Conservation (phyloP, 2,888 invertebrate genomes). For the Limenitis camilla region DNA sequence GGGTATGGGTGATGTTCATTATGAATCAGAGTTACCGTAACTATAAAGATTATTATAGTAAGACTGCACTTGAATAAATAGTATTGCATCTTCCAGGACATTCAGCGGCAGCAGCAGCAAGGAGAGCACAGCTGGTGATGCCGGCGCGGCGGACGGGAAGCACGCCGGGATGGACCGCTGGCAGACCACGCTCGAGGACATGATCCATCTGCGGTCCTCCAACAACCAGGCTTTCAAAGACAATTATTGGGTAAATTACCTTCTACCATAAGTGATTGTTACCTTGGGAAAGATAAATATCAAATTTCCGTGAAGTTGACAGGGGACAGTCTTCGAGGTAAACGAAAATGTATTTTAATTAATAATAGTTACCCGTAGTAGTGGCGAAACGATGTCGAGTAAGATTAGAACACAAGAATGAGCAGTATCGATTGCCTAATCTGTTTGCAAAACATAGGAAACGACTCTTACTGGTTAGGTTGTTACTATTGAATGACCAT, state of each 20-base stretch:
- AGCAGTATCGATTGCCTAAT: neutral
- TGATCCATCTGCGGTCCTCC: constrained; percentile 62
- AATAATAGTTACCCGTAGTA: too few relatives aligned
- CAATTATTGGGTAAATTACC: constrained; percentile 71
- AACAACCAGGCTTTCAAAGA: constrained; percentile 75
- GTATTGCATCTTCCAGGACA: constrained; percentile 37
- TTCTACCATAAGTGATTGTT: too few relatives aligned
- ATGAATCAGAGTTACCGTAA: neutral
- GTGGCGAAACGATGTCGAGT: too few relatives aligned
- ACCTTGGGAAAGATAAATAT: too few relatives aligned
- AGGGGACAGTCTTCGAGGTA: too few relatives aligned
- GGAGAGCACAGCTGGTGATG: constrained; percentile 30
- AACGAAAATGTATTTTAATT: too few relatives aligned
- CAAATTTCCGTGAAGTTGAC: too few relatives aligned
- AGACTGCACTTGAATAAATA: neutral
- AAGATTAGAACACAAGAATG: neutral
- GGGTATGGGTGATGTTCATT: neutral
- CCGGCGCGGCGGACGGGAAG: constrained; percentile 32
- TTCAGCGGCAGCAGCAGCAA: constrained; percentile 48
- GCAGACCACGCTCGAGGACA: constrained; percentile 66
- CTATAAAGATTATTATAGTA: neutral
- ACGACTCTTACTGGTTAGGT: neutral
- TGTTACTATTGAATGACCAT: neutral
- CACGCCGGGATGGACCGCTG: constrained; percentile 69
- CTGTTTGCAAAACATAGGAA: neutral